Base-by-base conservation (phyloP, 2,888 invertebrate genomes). In the Lasioglossum marginatum region DNA sequence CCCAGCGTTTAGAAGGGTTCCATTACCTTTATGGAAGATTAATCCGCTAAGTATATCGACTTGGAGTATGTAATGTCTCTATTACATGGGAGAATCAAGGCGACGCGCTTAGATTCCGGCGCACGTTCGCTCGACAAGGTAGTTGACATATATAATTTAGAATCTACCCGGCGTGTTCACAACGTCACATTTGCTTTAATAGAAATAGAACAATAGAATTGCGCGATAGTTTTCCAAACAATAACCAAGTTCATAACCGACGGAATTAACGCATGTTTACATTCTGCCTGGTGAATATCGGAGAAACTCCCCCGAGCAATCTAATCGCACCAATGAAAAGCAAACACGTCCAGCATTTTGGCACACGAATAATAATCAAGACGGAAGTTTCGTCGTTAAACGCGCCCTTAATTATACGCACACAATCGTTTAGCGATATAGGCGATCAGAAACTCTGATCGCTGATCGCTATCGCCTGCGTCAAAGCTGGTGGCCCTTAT, bases 321-420 rank as follows among this genome's bases (percentile, higher is more conserved):
- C 72, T 31, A 48, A 45, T 45, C 45, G 31, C 19, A 19, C 14
- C 72, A 72, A 72, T 31, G 43, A 31, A 19, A 10, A 45, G 72
- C 31, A 72, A 72, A 48, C 72, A 31, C 1, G 45, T 31, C 31
- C 45, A 19, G 8, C 16, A 72, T 72, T 31, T 72, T 45, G 19
- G 45, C 45, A 23, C 27, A 43, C 27, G 45, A 72, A 72, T 48
- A 72, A 72, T 48, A 72, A 72, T 72, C 31, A 72, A 72, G 72
- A 45, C 72, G 27, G 45, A 45, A 72, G 45, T 72, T 48, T 19
- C 45, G 45, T n/a, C 27, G 45, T 31, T 31, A 48, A 72, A 48
- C 31, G 19, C 19, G 1, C 31, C 43, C 45, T 31, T 70, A 45
- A 72, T 72, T 31, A 72, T 48, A 72, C 19, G 31, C 6, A 19